Base-by-base conservation (phyloP, 2,113 vertebrate species). In the Lynx canadensis region DNA sequence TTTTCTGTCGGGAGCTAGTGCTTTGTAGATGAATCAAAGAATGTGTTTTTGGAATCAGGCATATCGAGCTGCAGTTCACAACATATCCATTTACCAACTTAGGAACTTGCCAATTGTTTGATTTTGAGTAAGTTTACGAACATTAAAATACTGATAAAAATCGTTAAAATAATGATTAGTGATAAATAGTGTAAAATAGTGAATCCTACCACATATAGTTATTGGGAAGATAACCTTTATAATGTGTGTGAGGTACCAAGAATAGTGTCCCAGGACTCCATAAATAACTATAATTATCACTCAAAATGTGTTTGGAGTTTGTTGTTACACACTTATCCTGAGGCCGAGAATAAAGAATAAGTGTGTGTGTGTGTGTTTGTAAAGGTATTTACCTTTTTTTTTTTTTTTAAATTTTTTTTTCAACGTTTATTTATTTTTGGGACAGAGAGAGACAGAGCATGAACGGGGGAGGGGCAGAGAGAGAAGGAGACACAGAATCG, bases 261-360 rank as follows among this genome's bases (percentile, higher is more conserved):
- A 66, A 31, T 38, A 63, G 16, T 80, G 21, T 52, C 45, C 25
- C 38, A 38, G 52, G 74, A 83, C 33, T 91, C 65, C n/a, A 9
- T 74, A 45, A 91, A 29, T 57, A 82, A 45, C 25, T 36, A 0
- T 52, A 88, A 19, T 57, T 84, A 73, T 80, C 94, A 21, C 11
- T 79, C 45, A 79, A n/a, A 31, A 31, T 87, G 36, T 89, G 78
- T 95, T 93, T 89, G 66, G 25, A 50, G 73, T 94, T 45, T 94
- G 11, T 93, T 78, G 50, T 52, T 89, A 69, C 16, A 69, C 33
- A 45, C 6, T 88, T 80, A 23, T 81, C 33, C 11, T 89, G 82
- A 92, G 25, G 55, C 52, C 45, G 63, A 78, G 6, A 57, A 33
- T 92, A 81, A 83, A 79, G 10, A 45, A 45, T 45, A 45, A 45